Base-by-base conservation (phyloP, 2,113 vertebrate genomes). In the Pardalotus punctatus region DNA sequence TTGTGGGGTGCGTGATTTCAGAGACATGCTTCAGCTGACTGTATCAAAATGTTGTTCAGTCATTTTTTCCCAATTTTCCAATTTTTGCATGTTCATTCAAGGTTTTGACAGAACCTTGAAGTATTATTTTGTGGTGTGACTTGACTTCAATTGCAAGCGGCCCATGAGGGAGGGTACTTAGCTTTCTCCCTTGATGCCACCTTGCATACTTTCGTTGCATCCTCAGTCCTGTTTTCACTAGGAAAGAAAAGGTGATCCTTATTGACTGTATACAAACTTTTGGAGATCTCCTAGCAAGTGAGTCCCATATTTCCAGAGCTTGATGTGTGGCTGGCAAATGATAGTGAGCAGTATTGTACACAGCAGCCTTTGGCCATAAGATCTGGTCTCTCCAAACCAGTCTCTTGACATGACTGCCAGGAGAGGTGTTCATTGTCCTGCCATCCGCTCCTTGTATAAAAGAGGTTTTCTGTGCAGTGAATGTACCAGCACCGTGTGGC, bases 1-100 rank as follows among this genome's bases (percentile, higher is more conserved):
- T 88, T 42, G 60, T 28, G 21, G 53, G 76, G 38, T 77, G 47
- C 0, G 0, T 29, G 19, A 8, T 72, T 85, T 80, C 0, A 0
- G 54, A 90, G 70, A 45, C 0, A 0, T 43, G 35, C 57, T 92
- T 96, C 36, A 56, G 20, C 77, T 72, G n/a, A 67, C 15, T 10
- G 4, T 67, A 31, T 72, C 38, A 56, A 36, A 69, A 66, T 35
- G 12, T 54, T 47, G 17, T 51, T 92, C 33, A 48, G 61, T 31
- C 4, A 2, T 28, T 1, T 24, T 69, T 74, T 88, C 21, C 53
- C 6, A 5, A 1, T 61, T 89, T 80, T 70, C 19, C 48, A 24
- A 1, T 51, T 71, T 69, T 61, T 72, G 8, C 0, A 0, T 36
- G 3, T 90, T 93, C 42, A 27, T 62, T 93, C 33, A 81, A 42